These are phyloP conservation scores for Pelecanus crispus DNA, from an alignment of 2,113 vertebrate species.

Conservation along the genomic window DNA sequence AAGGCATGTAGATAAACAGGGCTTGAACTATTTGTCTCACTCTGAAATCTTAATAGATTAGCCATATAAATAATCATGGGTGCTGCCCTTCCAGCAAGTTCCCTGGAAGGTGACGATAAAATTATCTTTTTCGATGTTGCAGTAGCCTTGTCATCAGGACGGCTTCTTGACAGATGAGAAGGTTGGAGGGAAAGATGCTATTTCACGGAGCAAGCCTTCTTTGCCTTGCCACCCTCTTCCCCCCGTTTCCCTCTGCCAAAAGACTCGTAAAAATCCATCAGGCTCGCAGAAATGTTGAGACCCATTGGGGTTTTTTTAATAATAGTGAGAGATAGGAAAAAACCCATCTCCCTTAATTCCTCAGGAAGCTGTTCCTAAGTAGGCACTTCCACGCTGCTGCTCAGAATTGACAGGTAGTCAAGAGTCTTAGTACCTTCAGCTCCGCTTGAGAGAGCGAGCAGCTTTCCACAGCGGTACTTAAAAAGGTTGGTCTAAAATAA, in stretches of 20 bases:
- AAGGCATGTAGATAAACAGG: background rate
- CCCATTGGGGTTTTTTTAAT: background rate
- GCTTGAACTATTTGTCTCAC: background rate
- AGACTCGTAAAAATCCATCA: accelerated
- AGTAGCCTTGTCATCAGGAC: background rate
- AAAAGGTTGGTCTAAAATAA: background rate
- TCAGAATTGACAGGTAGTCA: background rate
- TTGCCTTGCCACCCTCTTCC: background rate
- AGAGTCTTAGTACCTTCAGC: background rate
- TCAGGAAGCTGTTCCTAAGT: background rate
- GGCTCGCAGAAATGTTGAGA: background rate
- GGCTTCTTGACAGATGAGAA: background rate
- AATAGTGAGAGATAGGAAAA: background rate
- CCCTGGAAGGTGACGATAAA: background rate
- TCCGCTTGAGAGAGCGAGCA: background rate
- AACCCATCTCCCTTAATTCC: background rate
- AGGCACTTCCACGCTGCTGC: background rate
- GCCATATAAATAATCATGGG: background rate
- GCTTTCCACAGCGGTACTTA: background rate
- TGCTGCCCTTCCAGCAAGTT: background rate
- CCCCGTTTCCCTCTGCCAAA: background rate
- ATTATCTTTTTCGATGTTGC: background rate
- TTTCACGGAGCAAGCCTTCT: background rate
- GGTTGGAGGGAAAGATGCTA: background rate
- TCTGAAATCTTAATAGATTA: background rate